A percentile compares a stretch with the other conserved stretches of the same genome.
These are phyloP conservation scores for Ictidomys tridecemlineatus DNA, from an alignment of 2,113 vertebrate species.

Conservation along the genomic window DNA sequence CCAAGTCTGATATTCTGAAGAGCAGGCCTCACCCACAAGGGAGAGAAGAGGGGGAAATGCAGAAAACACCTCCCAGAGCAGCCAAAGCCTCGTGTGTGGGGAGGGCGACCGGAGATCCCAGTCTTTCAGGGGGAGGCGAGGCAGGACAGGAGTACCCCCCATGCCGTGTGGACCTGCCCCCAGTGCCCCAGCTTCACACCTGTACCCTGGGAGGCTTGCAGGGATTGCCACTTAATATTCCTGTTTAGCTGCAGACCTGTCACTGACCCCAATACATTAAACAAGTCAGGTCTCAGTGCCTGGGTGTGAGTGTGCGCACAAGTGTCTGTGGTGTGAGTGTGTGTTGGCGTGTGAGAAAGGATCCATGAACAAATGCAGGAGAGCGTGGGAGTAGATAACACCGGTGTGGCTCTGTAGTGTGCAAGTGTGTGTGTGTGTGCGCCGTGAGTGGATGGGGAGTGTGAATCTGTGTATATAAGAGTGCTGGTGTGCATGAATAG, in stretches of 20 bases:
- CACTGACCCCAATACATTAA: not conserved
- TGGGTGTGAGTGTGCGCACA: not conserved
- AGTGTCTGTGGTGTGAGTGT: not conserved
- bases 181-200: accelerated
- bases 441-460: not conserved
- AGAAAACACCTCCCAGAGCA: not conserved
- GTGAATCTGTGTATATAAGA: not conserved
- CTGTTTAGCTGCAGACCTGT: not conserved
- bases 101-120: not conserved
- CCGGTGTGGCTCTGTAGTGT: not conserved
- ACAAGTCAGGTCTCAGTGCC: not conserved
- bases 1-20: not conserved
- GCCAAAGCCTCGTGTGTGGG: not conserved
- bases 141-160: not conserved
- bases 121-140: not conserved
- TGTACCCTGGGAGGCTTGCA: accelerated
- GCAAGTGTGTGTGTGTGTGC: not conserved
- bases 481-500: not conserved
- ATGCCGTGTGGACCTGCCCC: accelerated
- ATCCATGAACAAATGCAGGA: no score
- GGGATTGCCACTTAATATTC: no score
- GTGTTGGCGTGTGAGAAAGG: not conserved
- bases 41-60: no score
- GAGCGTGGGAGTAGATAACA: not conserved
- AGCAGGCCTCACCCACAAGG: not conserved